Conservation (phyloP, 2,797 vertebrate genomes). For the Anomalospiza imberbis region DNA sequence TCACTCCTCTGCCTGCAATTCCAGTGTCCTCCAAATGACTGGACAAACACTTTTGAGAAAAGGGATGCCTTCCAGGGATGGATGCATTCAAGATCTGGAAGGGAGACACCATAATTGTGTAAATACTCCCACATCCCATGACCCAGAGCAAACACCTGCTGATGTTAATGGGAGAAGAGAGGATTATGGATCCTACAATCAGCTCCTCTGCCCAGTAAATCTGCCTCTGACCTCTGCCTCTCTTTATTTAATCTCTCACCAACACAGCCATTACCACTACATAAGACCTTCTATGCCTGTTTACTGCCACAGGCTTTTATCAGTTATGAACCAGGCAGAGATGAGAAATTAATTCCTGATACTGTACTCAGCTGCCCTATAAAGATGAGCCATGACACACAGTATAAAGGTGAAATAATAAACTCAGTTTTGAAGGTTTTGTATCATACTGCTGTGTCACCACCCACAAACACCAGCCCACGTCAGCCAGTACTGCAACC, state of each 20-base stretch:
- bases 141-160: conserved; percentile 32
- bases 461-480: neutral
- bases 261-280: neutral
- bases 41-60: neutral
- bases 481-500: neutral
- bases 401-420: neutral
- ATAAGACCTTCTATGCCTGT: neutral
- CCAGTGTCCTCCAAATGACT: neutral
- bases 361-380: neutral
- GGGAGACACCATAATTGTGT: neutral
- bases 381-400: neutral
- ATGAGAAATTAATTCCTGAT: neutral
- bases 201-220: neutral
- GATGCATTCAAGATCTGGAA: neutral
- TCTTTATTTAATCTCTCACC: conserved; percentile 22
- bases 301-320: neutral
- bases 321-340: neutral
- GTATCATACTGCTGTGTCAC: neutral
- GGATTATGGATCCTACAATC: conserved; percentile 28
- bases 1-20: neutral
- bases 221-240: conserved; percentile 23
- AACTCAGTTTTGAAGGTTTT: neutral
- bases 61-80: neutral
- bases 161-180: conserved; percentile 38
- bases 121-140: conserved; percentile 34